These are phyloP conservation scores for Lumbricus terrestris DNA, from an alignment of 2,888 invertebrate genomes.

Conservation along the genomic window DNA sequence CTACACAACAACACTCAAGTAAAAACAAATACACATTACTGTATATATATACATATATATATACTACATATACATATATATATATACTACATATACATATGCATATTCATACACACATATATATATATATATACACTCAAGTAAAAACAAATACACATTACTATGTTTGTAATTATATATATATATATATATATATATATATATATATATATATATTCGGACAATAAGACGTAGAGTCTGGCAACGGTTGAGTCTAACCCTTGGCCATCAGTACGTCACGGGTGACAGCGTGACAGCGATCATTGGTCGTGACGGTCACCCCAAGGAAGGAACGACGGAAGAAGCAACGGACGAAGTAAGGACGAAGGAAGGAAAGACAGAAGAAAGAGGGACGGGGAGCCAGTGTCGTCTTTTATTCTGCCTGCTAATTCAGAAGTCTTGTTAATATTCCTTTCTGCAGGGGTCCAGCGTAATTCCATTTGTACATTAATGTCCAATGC, in stretches of 20 bases:
- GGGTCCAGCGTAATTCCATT: not conserved
- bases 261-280: not conserved
- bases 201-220: too few species aligned
- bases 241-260: not conserved
- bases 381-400: not conserved
- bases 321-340: not conserved
- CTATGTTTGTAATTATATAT: not conserved
- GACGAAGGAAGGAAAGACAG: too few species aligned
- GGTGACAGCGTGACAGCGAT: not conserved
- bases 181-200: not conserved
- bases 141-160: not conserved
- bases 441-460: not conserved
- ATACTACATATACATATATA: too few species aligned
- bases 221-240: too few species aligned
- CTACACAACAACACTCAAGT: not conserved
- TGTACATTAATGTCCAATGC: not conserved
- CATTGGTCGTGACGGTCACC: not conserved
- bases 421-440: not conserved
- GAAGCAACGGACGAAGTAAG: not conserved
- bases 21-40: not conserved
- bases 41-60: not conserved
- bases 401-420: not conserved
- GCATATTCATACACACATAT: too few species aligned
- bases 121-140: too few species aligned
- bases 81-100: too few species aligned